Base-by-base conservation (phyloP, 1,140 invertebrate species). In the Anastrepha ludens region DNA sequence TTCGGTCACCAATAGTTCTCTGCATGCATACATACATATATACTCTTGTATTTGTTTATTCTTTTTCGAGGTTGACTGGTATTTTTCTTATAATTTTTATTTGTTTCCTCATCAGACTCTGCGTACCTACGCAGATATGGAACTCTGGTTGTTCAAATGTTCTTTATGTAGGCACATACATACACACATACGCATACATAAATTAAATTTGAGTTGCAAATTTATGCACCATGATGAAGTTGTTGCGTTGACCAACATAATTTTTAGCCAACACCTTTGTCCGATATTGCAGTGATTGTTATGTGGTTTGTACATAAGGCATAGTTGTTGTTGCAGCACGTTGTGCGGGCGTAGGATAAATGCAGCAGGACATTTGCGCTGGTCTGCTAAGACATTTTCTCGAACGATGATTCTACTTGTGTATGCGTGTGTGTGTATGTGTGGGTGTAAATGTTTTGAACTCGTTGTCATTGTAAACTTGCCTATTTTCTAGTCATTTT, bases 141-240 rank as follows among this genome's bases (percentile, higher is more conserved):
- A 8, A 55, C 50, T 2, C 11, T 55, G 11, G 50, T 55, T 55
- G 50, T 55, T 55, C 50, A 11, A 6, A 11, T 55, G 50, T 2
- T 55, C 50, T 55, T 6, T 55, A 2, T 15, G 15, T n/a, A 74
- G 17, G 15, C 67, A 74, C 15, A 44, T 70, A 11, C 6, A 44
- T 11, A 74, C 7, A 50, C 17, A 9, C 74, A 55, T 20, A 29
- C 50, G 7, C 74, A 81, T 89, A 91, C 91, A 92, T 92, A 92
- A 92, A 92, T 92, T 92, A 91, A 90, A 90, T 91, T 92, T 92
- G 91, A 91, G 89, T 92, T 91, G 91, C 91, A 91, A 92, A 92
- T 92, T 92, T 92, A 92, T 92, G 91, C 90, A 90, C 91, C 92
- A 92, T 90, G 91, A 92, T 92, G 91, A 92, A 92, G 91, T 92